Base-by-base conservation (phyloP, 2,888 invertebrate genomes). In the Synergus itoensis region DNA sequence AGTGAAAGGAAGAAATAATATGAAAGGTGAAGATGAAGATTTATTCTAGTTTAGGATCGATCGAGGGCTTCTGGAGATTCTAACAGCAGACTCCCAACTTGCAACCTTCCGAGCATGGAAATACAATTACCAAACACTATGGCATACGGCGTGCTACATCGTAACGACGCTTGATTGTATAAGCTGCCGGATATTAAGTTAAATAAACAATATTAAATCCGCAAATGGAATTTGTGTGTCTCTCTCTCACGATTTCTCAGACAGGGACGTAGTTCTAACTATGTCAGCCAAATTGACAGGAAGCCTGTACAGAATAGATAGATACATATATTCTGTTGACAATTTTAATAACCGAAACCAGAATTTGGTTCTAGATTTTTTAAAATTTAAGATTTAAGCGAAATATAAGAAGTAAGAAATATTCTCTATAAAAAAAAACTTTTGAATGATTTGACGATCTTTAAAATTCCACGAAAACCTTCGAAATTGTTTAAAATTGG, bases 161-260 rank as follows among this genome's bases (percentile, higher is more conserved):
- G 89, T 91, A 91, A 92, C 89, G 91, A 90, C 84, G 91, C 89
- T 87, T 91, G 90, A 92, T 92, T 92, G 91, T 91, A 89, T 90
- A 89, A 91, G 85, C 90, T 88, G 82, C 84, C 87, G 91, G 89
- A 91, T 92, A 92, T 92, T 92, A 87, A 87, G 89, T 92, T 91
- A 91, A 91, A 91, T 88, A 91, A 91, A 92, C 90, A 91, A 91
- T 90, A 91, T 91, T 90, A 87, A 89, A 89, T 86, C 87, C 85
- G 82, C 86, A 87, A 90, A 88, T 89, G 87, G 83, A 80, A 87
- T 88, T 88, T 82, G 82, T 86, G 81, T 48, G 53, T 53, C 73
- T 53, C 69, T 67, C 43, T 43, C 21, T 69, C 69, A 18, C 16
- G 12, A 28, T 36, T 73, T 53, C 11, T 40, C 48, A 73, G 36